Conservation (phyloP, 23 tunicate genomes). For the Styela clava region DNA sequence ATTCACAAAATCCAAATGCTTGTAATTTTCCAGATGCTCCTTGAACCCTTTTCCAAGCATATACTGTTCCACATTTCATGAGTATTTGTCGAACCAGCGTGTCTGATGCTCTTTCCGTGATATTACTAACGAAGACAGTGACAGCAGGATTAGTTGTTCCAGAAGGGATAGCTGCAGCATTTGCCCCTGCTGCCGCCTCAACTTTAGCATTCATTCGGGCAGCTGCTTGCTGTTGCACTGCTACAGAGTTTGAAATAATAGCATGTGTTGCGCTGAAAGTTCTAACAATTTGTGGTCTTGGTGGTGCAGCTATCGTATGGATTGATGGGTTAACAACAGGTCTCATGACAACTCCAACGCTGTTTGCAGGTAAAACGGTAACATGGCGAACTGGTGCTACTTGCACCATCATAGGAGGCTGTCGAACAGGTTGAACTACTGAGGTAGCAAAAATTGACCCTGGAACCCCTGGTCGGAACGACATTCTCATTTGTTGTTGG, state of each 20-base stretch:
- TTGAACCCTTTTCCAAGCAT: conserved; percentile 96
- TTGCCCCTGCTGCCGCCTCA: conserved; percentile 47
- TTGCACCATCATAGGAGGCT: conserved; percentile 73
- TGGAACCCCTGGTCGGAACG: conserved; percentile 76
- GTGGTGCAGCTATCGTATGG: conserved; percentile 33
- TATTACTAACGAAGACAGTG: conserved; percentile 97
- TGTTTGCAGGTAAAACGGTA: conserved; percentile 42
- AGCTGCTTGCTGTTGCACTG: conserved; percentile 28
- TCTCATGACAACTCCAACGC: conserved; percentile 19
- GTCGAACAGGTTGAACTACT: conserved; percentile 55
- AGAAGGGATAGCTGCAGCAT: conserved; percentile 21
- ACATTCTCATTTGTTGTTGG: conserved; percentile 30
- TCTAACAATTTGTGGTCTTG: conserved; percentile 23
- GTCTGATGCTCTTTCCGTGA: conserved; percentile 94
- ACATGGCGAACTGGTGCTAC: conserved; percentile 85
- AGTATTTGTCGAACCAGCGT: conserved; percentile 89
- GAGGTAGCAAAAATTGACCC: conserved; percentile 69
- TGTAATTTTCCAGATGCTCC: conserved; percentile 94
- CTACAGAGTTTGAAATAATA: background rate
- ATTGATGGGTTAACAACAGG: conserved; percentile 15
- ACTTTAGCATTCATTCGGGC: background rate
- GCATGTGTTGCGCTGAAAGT: conserved; percentile 9
- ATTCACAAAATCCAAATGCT: conserved; percentile 99
- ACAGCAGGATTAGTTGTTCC: conserved; percentile 54
- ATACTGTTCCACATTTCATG: conserved; percentile 95